Evolutionary conservation across 2,113 vertebrate species (phyloP).

Genomic region (Caloenas nicobarica): DNA sequence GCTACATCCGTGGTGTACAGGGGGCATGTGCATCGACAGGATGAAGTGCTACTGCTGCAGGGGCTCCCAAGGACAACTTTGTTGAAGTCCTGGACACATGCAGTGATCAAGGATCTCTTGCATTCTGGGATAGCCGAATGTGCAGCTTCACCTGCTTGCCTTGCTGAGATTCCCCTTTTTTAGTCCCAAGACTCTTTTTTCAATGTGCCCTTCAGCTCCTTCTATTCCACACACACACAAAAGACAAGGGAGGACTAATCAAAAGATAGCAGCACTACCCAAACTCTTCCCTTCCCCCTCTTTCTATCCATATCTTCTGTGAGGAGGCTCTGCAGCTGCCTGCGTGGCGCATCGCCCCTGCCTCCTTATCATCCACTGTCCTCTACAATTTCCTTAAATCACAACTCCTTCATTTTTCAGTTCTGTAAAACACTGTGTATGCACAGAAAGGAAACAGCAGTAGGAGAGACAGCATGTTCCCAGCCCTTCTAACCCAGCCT

Average conservation of each 20-base stretch:
- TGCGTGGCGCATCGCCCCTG: not conserved
- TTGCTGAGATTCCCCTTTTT: not conserved
- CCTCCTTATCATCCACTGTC: not conserved
- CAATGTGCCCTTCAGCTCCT: not conserved
- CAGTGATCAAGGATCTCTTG: not conserved
- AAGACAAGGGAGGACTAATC: not conserved
- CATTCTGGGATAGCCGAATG: accelerated
- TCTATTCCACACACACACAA: not conserved
- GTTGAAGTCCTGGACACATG: not conserved
- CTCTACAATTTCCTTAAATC: not conserved
- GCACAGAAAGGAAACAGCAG: not conserved
- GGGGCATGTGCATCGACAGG: not conserved
- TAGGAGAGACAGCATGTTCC: not conserved
- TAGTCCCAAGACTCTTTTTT: not conserved
- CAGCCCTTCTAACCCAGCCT: not conserved
- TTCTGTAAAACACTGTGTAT: not conserved
- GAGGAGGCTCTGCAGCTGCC: not conserved
- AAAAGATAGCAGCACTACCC: not conserved
- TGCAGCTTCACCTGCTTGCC: not conserved
- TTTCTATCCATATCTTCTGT: not conserved
- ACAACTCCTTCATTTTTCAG: not conserved
- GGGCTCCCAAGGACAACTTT: not conserved
- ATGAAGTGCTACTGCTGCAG: not conserved
- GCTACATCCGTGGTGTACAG: not conserved
- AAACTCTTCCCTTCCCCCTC: not conserved